Base-by-base conservation (phyloP, 1,140 invertebrate species). In the Macrobrachium rosenbergii region DNA sequence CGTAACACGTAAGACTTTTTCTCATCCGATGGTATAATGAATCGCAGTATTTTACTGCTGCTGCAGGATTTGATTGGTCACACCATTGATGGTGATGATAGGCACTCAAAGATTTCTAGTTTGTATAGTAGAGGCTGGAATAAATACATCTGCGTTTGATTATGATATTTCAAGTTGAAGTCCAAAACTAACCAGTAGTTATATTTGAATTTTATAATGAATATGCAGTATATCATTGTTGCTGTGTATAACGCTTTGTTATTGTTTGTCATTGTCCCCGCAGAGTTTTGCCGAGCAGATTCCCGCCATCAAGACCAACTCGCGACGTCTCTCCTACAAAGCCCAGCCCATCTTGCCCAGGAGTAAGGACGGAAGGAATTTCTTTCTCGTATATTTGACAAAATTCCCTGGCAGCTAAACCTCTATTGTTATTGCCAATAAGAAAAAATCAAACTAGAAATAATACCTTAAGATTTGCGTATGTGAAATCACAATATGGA, bases 1-100 rank as follows among this genome's bases (percentile, higher is more conserved):
- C 79, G 88, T n/a, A 63, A 83, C n/a, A 83, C 82, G 88, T 88
- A 62, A 83, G 88, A 52, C 7, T 52, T 12, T 0, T 52, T 5
- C 7, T 12, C 52, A 52, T 52, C 0, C 0, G 8, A 8, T 52
- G 52, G 52, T 52, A 52, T 82, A 23, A 72, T 79, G 59, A 43
- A 12, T 19, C 7, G 0, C 52, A 63, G 28, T 7, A 17, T 23
- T n/a, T 21, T 78, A 59, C 17, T 7, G 17, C 10, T 21, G 2
- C 60, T 63, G 7, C 1, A 28, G 21, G 5, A 14, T 17, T 23
- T 16, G 21, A 17, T 11, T 58, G 14, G 17, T 43, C 7, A n/a
- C 12, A 58, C 11, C 21, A 14, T 69, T 8, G 12, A 0, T 23
- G 0, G n/a, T 21, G 2, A 12, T n/a, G 14, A 69, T 69, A 23